Evolutionary conservation across 2,888 invertebrate genomes (phyloP).

Genomic region (Sinopyrophorus schimmeli): DNA sequence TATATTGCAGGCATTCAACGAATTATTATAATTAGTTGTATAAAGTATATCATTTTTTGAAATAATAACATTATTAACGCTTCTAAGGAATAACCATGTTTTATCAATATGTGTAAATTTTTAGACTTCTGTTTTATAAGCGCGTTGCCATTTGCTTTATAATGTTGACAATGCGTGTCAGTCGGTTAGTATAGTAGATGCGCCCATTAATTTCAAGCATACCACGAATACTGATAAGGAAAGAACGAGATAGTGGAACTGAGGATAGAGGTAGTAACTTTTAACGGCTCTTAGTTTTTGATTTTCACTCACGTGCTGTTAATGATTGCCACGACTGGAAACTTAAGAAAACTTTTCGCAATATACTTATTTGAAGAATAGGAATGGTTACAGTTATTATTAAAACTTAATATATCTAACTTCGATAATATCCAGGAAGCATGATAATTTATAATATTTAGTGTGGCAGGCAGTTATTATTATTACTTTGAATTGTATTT

Average conservation of each 20-base stretch:
- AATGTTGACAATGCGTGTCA: conserved; percentile 20
- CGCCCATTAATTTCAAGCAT: conserved; percentile 6
- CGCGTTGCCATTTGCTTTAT: conserved; percentile 4
- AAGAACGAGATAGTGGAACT: conserved; percentile 16
- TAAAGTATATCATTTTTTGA: no score
- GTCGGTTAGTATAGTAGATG: conserved; percentile 17
- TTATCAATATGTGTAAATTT: conserved; percentile 10
- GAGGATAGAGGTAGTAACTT: conserved; percentile 11
- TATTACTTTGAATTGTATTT: no score
- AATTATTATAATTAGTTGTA: no score
- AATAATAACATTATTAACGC: no score
- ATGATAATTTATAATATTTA: no score
- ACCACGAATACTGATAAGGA: conserved; percentile 21
- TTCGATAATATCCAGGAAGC: no score
- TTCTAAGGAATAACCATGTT: no score
- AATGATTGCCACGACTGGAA: conserved; percentile 18
- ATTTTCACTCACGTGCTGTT: conserved; percentile 18
- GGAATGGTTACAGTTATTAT: no score
- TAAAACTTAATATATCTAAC: no score
- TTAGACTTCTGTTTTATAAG: conserved; percentile 1
- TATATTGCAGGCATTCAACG: not conserved
- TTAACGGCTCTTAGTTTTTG: conserved; percentile 18
- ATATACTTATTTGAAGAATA: no score
- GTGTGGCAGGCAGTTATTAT: no score
- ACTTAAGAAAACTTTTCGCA: conserved; percentile 11